Conservation (phyloP, 37 sponge, comb jelly and placozoan species). For the Ianthella basta region DNA sequence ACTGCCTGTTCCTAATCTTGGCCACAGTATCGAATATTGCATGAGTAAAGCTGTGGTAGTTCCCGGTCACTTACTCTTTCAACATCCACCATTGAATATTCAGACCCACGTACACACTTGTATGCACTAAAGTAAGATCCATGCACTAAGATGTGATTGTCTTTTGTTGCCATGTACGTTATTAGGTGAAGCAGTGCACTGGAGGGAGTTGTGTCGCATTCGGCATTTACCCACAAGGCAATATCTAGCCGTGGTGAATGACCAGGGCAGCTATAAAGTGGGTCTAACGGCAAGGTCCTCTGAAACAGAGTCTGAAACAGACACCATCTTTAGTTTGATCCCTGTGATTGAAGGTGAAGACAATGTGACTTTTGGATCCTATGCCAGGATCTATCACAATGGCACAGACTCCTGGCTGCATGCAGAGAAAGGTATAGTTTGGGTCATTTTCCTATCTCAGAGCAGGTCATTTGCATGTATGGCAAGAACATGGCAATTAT, state of each 20-base stretch:
- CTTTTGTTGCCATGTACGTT: too few relatives aligned
- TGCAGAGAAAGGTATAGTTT: constrained; percentile 32
- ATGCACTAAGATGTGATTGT: too few relatives aligned
- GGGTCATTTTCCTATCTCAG: too few relatives aligned
- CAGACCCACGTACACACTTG: too few relatives aligned
- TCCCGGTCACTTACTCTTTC: too few relatives aligned
- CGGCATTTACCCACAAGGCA: constrained; percentile 58
- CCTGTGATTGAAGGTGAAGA: constrained; percentile 50
- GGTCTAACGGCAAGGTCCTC: background rate
- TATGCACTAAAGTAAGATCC: too few relatives aligned
- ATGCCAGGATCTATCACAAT: constrained; percentile 58
- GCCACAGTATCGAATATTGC: too few relatives aligned
- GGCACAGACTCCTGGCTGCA: constrained; percentile 48
- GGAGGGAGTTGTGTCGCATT: constrained; percentile 61
- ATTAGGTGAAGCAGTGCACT: constrained; percentile 52
- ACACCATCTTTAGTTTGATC: constrained; percentile 35
- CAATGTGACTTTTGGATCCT: constrained; percentile 36
- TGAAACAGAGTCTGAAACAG: constrained; percentile 5
- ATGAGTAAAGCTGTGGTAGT: too few relatives aligned
- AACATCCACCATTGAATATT: too few relatives aligned
- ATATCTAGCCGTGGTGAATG: constrained; percentile 50
- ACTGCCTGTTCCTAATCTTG: too few relatives aligned
- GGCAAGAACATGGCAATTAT: background rate
- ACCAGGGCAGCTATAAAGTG: background rate
- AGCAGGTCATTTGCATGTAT: background rate